A percentile compares a stretch with the other conserved stretches of the same genome.
Conservation (phyloP, 2,113 vertebrate species). For the Numida meleagris region DNA sequence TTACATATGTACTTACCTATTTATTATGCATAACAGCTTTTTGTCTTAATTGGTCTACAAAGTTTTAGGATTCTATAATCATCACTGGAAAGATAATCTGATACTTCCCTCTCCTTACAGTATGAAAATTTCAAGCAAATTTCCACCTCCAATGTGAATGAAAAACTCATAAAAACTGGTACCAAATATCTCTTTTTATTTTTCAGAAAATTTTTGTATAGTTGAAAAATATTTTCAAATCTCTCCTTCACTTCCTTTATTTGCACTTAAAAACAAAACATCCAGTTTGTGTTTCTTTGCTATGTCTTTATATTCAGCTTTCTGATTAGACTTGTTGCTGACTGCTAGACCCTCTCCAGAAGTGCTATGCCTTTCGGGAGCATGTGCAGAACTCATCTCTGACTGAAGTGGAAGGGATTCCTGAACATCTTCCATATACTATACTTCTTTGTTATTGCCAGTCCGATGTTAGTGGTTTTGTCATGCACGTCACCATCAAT, state of each 20-base stretch:
- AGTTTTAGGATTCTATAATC: background rate
- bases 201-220: background rate
- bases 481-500: background rate
- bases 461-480: background rate
- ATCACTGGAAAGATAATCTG: background rate
- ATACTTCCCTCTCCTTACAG: background rate
- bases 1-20: background rate
- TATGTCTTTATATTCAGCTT: background rate
- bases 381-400: background rate
- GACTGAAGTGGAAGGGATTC: background rate
- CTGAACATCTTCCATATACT: background rate
- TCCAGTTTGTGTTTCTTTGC: background rate
- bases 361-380: background rate
- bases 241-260: background rate
- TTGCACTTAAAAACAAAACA: background rate
- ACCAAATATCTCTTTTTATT: background rate
- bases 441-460: background rate
- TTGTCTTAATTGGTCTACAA: background rate
- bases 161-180: background rate
- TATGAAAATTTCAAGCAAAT: background rate
- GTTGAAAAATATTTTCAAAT: background rate
- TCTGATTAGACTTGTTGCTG: background rate
- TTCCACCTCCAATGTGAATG: background rate
- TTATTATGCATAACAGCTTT: background rate
- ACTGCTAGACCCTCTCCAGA: background rate